Percentiles rank a stretch among this genome's conserved stretches.
phyloP scores from a whole-genome alignment of 2,113 vertebrate genomes.

The Ophiodon elongatus region DNA sequence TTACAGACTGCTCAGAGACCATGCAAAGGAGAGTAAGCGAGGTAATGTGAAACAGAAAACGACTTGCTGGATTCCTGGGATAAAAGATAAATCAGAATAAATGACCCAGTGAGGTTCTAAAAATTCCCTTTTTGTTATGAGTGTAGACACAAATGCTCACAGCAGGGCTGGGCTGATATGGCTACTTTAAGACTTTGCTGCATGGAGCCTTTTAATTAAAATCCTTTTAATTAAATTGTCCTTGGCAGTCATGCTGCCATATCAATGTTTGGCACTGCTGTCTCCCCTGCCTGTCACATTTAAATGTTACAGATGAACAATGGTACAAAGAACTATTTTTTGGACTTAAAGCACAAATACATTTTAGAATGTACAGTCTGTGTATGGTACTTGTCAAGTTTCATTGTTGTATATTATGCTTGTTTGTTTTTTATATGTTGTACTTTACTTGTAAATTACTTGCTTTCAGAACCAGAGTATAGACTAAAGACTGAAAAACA shows the following conservation, averaged over 20 bases:
- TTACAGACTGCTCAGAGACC: conserved; percentile 13
- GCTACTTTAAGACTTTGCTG: conserved; percentile 62
- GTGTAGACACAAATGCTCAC: conserved; percentile 55
- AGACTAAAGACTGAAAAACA: neutral
- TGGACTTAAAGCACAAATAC: neutral
- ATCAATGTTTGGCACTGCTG: conserved; percentile 61
- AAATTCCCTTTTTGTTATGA: conserved; percentile 38
- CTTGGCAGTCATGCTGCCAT: conserved; percentile 66
- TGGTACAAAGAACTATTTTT: conserved; percentile 11
- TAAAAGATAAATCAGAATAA: conserved; percentile 46
- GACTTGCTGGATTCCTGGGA: conserved; percentile 15
- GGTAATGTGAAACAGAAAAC: neutral
- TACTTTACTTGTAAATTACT: neutral
- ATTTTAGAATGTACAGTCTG: conserved; percentile 13
- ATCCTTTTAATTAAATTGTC: conserved; percentile 72
- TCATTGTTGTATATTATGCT: neutral
- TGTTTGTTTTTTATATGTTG: neutral
- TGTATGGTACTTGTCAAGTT: neutral
- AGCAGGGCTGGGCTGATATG: conserved; percentile 68
- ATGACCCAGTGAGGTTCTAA: conserved; percentile 49
- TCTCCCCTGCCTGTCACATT: conserved; percentile 62
- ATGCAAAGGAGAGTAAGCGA: neutral
- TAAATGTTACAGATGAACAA: conserved; percentile 54
- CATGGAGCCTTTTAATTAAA: conserved; percentile 76
- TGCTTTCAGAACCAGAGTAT: neutral